These are phyloP conservation scores for Sminthopsis crassicaudata DNA, from an alignment of 2,113 vertebrate species.

Conservation along the genomic window DNA sequence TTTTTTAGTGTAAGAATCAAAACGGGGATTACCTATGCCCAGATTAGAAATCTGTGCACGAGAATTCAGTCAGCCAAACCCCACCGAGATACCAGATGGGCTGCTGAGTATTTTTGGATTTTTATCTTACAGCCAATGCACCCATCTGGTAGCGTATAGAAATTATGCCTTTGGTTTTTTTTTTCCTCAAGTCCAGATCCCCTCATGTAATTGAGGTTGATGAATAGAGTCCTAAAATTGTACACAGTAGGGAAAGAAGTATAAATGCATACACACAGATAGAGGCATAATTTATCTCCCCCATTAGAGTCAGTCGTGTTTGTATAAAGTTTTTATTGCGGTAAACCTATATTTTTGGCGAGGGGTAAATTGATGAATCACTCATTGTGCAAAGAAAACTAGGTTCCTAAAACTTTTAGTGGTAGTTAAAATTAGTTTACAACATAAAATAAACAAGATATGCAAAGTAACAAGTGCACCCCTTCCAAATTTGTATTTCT, in stretches of 20 bases:
- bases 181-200: constrained; percentile 71
- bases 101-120: constrained; percentile 80
- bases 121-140: constrained; percentile 84
- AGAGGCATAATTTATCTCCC: constrained; percentile 80
- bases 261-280: constrained; percentile 76
- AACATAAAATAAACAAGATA: constrained; percentile 53
- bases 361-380: constrained; percentile 67
- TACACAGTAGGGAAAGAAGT: constrained; percentile 76
- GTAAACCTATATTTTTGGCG: constrained; percentile 54
- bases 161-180: constrained; percentile 60
- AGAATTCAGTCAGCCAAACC: constrained; percentile 77
- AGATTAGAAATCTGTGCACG: constrained; percentile 72
- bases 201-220: constrained; percentile 77
- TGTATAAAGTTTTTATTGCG: constrained; percentile 76
- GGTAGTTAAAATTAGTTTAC: constrained; percentile 71
- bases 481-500: background rate
- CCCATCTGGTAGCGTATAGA: constrained; percentile 81
- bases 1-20: constrained; percentile 26
- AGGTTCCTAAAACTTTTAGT: constrained; percentile 68
- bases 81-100: constrained; percentile 81
- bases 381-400: constrained; percentile 57
- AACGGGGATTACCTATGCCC: constrained; percentile 75
- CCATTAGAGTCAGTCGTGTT: constrained; percentile 71
- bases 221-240: constrained; percentile 80
- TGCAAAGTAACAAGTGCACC: constrained; percentile 10